A percentile compares a stretch with the other conserved stretches of the same genome.
Conservation (phyloP, 1,140 invertebrate species). For the Cotesia glomerata region DNA sequence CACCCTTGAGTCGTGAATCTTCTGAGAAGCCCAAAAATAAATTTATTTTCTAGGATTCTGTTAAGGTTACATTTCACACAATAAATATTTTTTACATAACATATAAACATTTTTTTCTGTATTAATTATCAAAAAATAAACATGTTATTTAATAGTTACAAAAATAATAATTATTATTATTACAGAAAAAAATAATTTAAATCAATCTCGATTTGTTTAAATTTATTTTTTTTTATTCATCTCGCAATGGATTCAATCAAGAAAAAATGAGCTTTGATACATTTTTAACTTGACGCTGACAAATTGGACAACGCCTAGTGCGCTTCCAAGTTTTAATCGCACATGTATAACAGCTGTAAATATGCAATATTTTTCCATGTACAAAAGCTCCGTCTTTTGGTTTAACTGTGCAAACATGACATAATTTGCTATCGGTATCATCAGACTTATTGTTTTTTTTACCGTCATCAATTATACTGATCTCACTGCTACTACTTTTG, state of each 20-base stretch:
- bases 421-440: constrained; percentile 57
- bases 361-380: constrained; percentile 69
- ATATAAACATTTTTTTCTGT: too few species aligned
- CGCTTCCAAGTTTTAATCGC: constrained; percentile 69
- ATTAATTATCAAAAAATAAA: too few species aligned
- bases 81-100: too few species aligned
- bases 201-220: not conserved
- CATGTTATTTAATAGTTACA: too few species aligned
- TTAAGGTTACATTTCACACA: too few species aligned
- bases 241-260: constrained; percentile 18
- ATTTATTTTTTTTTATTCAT: not conserved
- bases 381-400: constrained; percentile 72
- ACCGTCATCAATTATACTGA: not conserved
- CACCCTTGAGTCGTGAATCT: too few species aligned
- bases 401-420: constrained; percentile 66
- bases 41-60: too few species aligned
- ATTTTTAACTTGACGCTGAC: constrained; percentile 71
- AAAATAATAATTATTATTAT: too few species aligned
- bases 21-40: too few species aligned
- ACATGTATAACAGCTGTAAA: constrained; percentile 74
- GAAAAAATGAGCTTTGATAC: constrained; percentile 66
- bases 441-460: constrained; percentile 22
- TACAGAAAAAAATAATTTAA: not conserved
- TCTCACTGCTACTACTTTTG: too few species aligned
- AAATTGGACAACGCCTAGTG: constrained; percentile 70